Percentiles rank a stretch among this genome's conserved stretches.
Conservation (phyloP, 2,888 invertebrate genomes). For the Chloroclysta siterata region DNA sequence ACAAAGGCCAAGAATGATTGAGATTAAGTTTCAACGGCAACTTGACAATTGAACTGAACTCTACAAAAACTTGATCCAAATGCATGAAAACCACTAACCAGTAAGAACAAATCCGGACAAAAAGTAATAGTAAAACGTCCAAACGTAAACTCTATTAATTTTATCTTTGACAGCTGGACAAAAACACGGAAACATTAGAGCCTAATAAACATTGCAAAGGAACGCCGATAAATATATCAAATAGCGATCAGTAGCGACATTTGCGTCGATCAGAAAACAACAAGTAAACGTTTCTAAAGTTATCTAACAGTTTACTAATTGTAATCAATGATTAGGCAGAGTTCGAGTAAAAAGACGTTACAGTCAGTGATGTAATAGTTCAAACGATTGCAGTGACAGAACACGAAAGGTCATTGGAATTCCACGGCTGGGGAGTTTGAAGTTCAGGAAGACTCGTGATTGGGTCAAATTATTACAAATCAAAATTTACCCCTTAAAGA, state of each 20-base stretch:
- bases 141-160: conserved; percentile 2
- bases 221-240: conserved; percentile 31
- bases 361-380: conserved; percentile 40
- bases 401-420: conserved; percentile 42
- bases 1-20: conserved; percentile 12
- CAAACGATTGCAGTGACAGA: conserved; percentile 42
- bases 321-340: conserved; percentile 54
- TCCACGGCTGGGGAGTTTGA: conserved; percentile 14
- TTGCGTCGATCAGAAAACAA: conserved; percentile 43
- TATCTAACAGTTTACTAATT: conserved; percentile 59
- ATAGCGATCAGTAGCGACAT: conserved; percentile 38
- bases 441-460: conserved; percentile 24
- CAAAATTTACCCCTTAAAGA: neutral
- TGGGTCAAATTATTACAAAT: conserved; percentile 1
- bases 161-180: conserved; percentile 5
- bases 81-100: neutral
- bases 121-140: neutral
- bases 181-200: conserved; percentile 23
- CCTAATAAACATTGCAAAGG: conserved; percentile 22
- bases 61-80: neutral
- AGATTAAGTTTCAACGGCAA: conserved; percentile 2
- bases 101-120: neutral
- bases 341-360: conserved; percentile 46
- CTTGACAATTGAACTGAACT: conserved; percentile 12
- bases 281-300: conserved; percentile 44